Base-by-base conservation (phyloP, 2,888 invertebrate genomes). In the Catocala nupta region DNA sequence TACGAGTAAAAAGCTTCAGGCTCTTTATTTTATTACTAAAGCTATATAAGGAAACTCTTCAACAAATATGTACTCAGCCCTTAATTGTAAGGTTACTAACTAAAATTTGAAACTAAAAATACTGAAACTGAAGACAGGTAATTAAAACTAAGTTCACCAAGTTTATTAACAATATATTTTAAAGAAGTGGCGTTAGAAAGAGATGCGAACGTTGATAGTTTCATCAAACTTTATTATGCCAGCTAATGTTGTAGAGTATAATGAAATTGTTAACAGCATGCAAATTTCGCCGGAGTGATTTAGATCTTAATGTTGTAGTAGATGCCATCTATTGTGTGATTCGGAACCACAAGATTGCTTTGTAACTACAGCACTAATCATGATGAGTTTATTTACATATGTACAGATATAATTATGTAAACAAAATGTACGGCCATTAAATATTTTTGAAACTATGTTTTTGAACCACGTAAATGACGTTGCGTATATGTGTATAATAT, bases 211-310 rank as follows among this genome's bases (percentile, higher is more conserved):
- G n/a, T 71, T 59, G 42, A 55, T 43, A 64, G 55, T 45, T 64
- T 58, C 36, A 68, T 60, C 47, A 68, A 70, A 71, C 25, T 71
- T 68, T 56, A 68, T 64, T 47, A 64, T 70, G 56, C 50, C 45
- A 52, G 44, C 44, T 47, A 58, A 68, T 59, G 12, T 45, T 51
- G 16, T 55, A 64, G 55, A 64, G 64, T 56, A 61, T 58, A 69
- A 65, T 69, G 57, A 65, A 58, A 65, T 58, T 62, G 50, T 71
- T 65, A 62, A 49, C 51, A 47, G 49, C 52, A 63, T 71, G 65
- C 65, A 72, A 71, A 70, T 72, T 61, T 51, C 42, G 48, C 57
- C 25, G 48, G 66, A 44, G 73, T 59, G 50, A 70, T 72, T 55
- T 48, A 51, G 52, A 60, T 63, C 59, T 50, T 58, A 72, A 59